phyloP scores from a whole-genome alignment of 2,797 vertebrate genomes.

The Dermochelys coriacea region DNA sequence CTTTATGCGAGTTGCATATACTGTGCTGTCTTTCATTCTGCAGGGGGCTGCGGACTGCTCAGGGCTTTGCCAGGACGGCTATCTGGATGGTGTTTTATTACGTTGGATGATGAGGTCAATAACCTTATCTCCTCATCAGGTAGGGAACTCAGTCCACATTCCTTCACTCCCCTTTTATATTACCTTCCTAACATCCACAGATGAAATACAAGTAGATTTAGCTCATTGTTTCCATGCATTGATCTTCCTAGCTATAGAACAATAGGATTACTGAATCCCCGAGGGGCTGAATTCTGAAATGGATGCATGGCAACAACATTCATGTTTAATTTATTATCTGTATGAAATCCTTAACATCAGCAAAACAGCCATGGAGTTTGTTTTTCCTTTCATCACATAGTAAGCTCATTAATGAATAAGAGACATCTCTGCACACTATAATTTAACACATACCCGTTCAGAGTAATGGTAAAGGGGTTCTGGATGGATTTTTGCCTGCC shows the following conservation, averaged over 20 bases:
- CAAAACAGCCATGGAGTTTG: slow-evolving; percentile 56
- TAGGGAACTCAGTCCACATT: background rate
- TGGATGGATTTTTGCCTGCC: background rate
- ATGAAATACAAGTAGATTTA: background rate
- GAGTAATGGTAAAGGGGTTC: background rate
- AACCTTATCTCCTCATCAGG: background rate
- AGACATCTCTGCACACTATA: background rate
- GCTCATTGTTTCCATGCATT: slow-evolving; percentile 29
- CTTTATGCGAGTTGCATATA: slow-evolving; percentile 36
- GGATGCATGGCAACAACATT: background rate
- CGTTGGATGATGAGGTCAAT: slow-evolving; percentile 46
- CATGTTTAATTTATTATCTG: slow-evolving; percentile 45
- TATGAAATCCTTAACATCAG: slow-evolving; percentile 61
- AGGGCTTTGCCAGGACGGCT: slow-evolving; percentile 11
- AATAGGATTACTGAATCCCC: slow-evolving; percentile 18
- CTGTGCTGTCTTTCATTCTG: background rate
- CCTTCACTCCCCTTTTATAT: background rate
- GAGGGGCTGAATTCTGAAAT: slow-evolving; percentile 35
- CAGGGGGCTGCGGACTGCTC: background rate
- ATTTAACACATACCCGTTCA: slow-evolving; percentile 33
- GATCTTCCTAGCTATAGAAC: slow-evolving; percentile 45
- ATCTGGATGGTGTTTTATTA: background rate
- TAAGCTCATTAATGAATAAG: slow-evolving; percentile 32
- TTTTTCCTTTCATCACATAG: slow-evolving; percentile 49
- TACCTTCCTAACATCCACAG: background rate